phyloP scores from a whole-genome alignment of 2,113 vertebrate species.

The Pseudorectes ferrugineus region DNA sequence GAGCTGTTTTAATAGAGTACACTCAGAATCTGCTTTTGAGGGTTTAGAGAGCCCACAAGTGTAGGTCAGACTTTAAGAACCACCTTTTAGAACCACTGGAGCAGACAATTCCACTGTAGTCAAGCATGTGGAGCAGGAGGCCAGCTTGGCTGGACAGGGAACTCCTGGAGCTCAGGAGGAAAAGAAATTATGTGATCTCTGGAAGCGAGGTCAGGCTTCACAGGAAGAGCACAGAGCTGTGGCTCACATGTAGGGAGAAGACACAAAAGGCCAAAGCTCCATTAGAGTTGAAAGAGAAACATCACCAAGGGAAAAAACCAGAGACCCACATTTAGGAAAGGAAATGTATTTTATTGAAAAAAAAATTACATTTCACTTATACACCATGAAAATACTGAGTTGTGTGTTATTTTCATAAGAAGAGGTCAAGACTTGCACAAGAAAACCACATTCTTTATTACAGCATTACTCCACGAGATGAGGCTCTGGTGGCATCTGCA shows the following conservation, averaged over 20 bases:
- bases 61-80: not conserved
- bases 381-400: slow-evolving; percentile 56
- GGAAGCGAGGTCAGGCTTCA: not conserved
- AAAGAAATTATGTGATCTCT: not conserved
- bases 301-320: not conserved
- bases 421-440: slow-evolving; percentile 51
- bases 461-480: slow-evolving; percentile 29
- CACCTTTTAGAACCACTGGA: not conserved
- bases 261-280: not conserved
- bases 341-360: slow-evolving; percentile 59
- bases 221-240: not conserved
- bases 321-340: not conserved
- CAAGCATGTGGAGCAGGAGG: not conserved
- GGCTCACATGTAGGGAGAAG: not conserved
- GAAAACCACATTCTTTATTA: slow-evolving; percentile 45
- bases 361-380: slow-evolving; percentile 48
- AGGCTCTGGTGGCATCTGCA: slow-evolving; percentile 48
- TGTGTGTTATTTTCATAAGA: slow-evolving; percentile 25
- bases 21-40: not conserved
- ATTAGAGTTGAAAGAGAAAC: not conserved
- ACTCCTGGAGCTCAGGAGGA: not conserved
- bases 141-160: not conserved
- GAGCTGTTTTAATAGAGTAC: not conserved
- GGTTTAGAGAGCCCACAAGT: not conserved
- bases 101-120: not conserved